These are phyloP conservation scores for Characodon lateralis DNA, from an alignment of 2,797 vertebrate species.

Conservation along the genomic window DNA sequence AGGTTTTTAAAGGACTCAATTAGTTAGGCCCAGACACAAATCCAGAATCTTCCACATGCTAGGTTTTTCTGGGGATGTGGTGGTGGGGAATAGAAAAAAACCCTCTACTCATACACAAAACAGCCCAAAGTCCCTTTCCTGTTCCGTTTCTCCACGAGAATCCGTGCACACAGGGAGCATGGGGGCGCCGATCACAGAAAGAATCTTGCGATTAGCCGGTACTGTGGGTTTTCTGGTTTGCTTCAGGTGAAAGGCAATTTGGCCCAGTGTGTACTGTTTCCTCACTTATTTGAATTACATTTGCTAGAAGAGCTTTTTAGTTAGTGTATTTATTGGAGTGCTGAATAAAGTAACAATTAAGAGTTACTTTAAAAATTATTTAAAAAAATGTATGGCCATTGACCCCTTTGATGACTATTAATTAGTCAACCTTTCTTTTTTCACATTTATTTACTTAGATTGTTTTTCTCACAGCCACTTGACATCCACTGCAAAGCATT, in stretches of 20 bases:
- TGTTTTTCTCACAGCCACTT: no score
- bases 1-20: slow-evolving; percentile 78
- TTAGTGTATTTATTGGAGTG: slow-evolving; percentile 23
- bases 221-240: slow-evolving; percentile 57
- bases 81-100: not conserved
- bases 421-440: no score
- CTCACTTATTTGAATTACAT: slow-evolving; percentile 42
- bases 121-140: slow-evolving; percentile 66
- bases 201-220: slow-evolving; percentile 65
- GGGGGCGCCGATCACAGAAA: slow-evolving; percentile 67
- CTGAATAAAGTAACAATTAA: slow-evolving; percentile 11
- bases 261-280: slow-evolving; percentile 35
- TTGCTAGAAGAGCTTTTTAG: slow-evolving; percentile 30
- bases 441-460: no score
- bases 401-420: no score
- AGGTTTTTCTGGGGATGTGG: slow-evolving; percentile 71
- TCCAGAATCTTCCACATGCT: slow-evolving; percentile 68
- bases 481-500: no score
- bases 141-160: slow-evolving; percentile 73
- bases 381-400: not conserved
- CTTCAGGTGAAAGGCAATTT: slow-evolving; percentile 64
- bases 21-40: slow-evolving; percentile 81
- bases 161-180: slow-evolving; percentile 63
- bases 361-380: not conserved
- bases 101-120: slow-evolving; percentile 60